Base-by-base conservation (phyloP, 2,113 vertebrate genomes). In the Microcebus tavaratra region DNA sequence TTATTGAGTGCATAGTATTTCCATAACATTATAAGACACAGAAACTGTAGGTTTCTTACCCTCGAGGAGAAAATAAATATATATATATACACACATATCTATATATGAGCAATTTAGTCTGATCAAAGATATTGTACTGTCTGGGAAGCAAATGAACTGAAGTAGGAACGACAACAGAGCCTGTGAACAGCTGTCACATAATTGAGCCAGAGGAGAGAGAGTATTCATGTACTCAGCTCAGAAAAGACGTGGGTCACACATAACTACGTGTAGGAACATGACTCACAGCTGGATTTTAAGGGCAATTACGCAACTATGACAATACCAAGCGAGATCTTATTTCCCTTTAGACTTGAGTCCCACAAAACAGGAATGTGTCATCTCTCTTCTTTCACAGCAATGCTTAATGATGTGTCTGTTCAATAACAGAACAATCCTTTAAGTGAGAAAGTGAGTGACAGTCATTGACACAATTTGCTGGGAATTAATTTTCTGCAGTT, bases 231-330 rank as follows among this genome's bases (percentile, higher is more conserved):
- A 20, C 42, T 78, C 25, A 20, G 84, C 67, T 88, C 57, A 42
- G 85, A n/a, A 50, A 90, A 79, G 85, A 90, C 17, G 20, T 50
- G 53, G 95, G 90, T 95, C 88, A 21, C 45, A 34, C 8, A 31
- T 73, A 86, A 29, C 84, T 57, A 57, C 1, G 0, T 34, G 75
- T 81, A 92, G 42, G 45, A 96, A 91, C 78, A 87, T 0, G 27
- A 39, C 68, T 92, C 78, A 86, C 89, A 95, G 94, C 93, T 96
- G 91, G 61, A 83, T 95, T 97, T 97, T 96, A 94, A 94, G 93
- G 88, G 88, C 85, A 88, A 55, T 97, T 97, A 96, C 11, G 29
- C 90, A 92, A 76, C 93, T 21, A 34, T 70, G 96, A 90, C 82
- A 91, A 87, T 90, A 57, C 75, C 86, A 89, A 97, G 86, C 82